Base-by-base conservation (phyloP, 2,797 vertebrate species). In the Enteromius treurensis region DNA sequence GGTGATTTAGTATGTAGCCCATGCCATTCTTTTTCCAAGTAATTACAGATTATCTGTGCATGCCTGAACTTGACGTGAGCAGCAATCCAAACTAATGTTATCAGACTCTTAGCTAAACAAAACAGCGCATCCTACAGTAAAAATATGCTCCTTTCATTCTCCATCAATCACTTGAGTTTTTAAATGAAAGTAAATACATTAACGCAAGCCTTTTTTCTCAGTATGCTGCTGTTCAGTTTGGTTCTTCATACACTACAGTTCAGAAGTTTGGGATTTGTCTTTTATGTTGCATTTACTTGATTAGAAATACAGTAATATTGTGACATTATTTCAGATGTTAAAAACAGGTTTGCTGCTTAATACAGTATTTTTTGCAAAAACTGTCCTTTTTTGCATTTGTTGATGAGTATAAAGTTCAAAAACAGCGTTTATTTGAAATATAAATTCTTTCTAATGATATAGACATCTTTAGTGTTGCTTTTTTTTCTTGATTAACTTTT, bases 11-110 rank as follows among this genome's bases (percentile, higher is more conserved):
- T 2, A 75, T 55, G 29, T n/a, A 37, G 32, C 19, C 5, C 10
- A 4, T 2, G 21, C 14, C 34, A 0, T n/a, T 65, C 62, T 68
- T 68, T 79, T 68, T 55, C n/a, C 13, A 40, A 11, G 21, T 65
- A 62, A 75, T 29, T 11, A 73, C 21, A 77, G 45, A 42, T n/a
- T 42, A 84, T 26, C 37, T 26, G 69, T 47, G 87, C 89, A 55
- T 83, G 92, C 69, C 87, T 47, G 37, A 85, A 65, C 92, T 71
- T 68, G 81, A 77, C 6, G 13, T 21, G 87, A 53, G 62, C 19
- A 32, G 23, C 67, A n/a, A 34, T 79, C 69, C 40, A 45, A 77
- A 60, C 86, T 83, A 0, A 64, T 87, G 84, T 85, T 89, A 81
- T 70, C 32, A 84, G 60, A 21, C 84, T 2, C 42, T 49, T 79